Conservation (phyloP, 30 jellyfish, hydroid and myxozoan genomes). For the Mastigias papua region DNA sequence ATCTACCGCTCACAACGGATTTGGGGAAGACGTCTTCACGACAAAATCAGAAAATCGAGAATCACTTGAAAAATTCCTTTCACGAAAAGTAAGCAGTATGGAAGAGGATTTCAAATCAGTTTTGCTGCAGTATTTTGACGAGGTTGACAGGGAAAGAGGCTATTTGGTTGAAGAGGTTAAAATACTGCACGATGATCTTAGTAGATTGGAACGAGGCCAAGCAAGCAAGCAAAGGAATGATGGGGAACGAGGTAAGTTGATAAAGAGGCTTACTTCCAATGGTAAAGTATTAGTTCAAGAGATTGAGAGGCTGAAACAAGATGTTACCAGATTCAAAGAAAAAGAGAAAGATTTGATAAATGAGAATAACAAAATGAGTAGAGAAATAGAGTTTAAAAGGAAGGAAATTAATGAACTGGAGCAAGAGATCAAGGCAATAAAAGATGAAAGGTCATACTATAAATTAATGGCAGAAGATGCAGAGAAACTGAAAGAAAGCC, state of each 20-base stretch:
- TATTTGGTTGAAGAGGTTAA: slow-evolving; percentile 70
- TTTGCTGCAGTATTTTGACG: slow-evolving; percentile 80
- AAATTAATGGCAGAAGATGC: slow-evolving; percentile 79
- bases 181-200: slow-evolving; percentile 61
- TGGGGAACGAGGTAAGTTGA: slow-evolving; percentile 80
- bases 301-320: slow-evolving; percentile 83
- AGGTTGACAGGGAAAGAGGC: slow-evolving; percentile 85
- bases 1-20: slow-evolving; percentile 9
- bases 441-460: slow-evolving; percentile 83
- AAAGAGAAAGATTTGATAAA: slow-evolving; percentile 38
- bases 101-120: slow-evolving; percentile 93
- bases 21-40: not conserved
- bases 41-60: slow-evolving; percentile 29
- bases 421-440: slow-evolving; percentile 62
- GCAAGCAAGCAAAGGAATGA: slow-evolving; percentile 53
- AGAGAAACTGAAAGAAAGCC: slow-evolving; percentile 52
- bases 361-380: slow-evolving; percentile 69
- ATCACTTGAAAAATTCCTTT: slow-evolving; percentile 30
- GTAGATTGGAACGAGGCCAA: slow-evolving; percentile 59
- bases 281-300: slow-evolving; percentile 85
- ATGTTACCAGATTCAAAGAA: slow-evolving; percentile 44
- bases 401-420: slow-evolving; percentile 73
- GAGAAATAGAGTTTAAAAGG: slow-evolving; percentile 36
- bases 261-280: slow-evolving; percentile 86
- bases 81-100: slow-evolving; percentile 59